Conservation (phyloP, 2,797 vertebrate genomes). For the Pangasius krempfi region DNA sequence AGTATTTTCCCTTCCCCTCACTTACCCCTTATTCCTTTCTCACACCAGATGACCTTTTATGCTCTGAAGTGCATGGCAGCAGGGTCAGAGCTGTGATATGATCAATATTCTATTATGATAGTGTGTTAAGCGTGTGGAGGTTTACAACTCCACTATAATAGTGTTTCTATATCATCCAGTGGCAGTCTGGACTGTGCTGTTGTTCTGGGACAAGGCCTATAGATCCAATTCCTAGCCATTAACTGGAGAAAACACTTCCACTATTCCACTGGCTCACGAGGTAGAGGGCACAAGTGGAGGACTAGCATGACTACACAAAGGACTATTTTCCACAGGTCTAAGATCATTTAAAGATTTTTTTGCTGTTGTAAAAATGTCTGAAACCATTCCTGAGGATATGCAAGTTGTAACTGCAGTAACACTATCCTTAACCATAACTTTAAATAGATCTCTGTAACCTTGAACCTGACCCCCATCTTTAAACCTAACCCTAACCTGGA, state of each 20-base stretch:
- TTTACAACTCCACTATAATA: slow-evolving; percentile 83
- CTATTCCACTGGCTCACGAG: background rate
- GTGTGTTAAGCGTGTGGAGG: slow-evolving; percentile 77
- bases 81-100: slow-evolving; percentile 84
- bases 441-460: slow-evolving; percentile 25
- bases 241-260: slow-evolving; percentile 47
- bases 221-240: slow-evolving; percentile 66
- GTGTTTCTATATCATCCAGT: slow-evolving; percentile 82
- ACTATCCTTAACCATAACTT: slow-evolving; percentile 20
- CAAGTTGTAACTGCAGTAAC: slow-evolving; percentile 30
- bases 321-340: slow-evolving; percentile 9
- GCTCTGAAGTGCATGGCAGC: slow-evolving; percentile 83
- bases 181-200: slow-evolving; percentile 68
- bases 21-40: slow-evolving; percentile 59
- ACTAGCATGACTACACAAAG: slow-evolving; percentile 18
- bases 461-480: slow-evolving; percentile 11
- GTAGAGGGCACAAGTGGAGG: slow-evolving; percentile 34
- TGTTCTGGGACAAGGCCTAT: slow-evolving; percentile 67
- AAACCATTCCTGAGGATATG: slow-evolving; percentile 29
- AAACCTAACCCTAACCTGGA: slow-evolving; percentile 17
- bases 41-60: slow-evolving; percentile 88
- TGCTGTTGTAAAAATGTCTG: slow-evolving; percentile 11
- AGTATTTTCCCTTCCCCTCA: slow-evolving; percentile 51
- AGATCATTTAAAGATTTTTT: slow-evolving; percentile 35
- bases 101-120: slow-evolving; percentile 98